Evolutionary conservation across 2,888 invertebrate species (phyloP), one percentile per base, ranked within the genome.

Genomic region (Cheilosia pagana): DNA sequence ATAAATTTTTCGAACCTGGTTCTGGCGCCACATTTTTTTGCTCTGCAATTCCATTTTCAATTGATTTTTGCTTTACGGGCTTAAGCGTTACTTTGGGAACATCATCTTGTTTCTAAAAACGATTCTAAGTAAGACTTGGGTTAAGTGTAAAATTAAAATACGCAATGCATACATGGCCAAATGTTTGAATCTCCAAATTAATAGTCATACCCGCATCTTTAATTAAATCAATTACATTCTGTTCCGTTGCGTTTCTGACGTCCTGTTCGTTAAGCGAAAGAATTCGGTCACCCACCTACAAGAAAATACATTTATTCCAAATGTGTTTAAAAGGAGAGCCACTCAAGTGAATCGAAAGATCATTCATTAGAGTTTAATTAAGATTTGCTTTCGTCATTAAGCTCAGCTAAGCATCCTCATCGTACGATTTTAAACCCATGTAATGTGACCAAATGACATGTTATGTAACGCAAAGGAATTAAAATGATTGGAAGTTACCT

Each of bases 151-250:
- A 35, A 35, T 35, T 12, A 3, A 4, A 35, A 35, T 35, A 12
- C 12, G 12, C 12, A 35, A 35, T 35, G 60, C 60, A 75, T 87
- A 88, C 90, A 88, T 90, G 89, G 53, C 88, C 90, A 70, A 94
- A 92, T 87, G 94, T 94, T 93, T 99, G 99, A 55, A 99, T 96
- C 45, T 98, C 94, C 89, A 99, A 96, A 39, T 94, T 94, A 86
- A 99, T 98, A 65, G 96, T 96, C 91, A 96, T 97, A 23, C 96
- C 95, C 19, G 99, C 96, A 68, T 96, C 96, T 90, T 97, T 95
- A 89, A 99, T 99, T 10, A 98, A 96, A 91, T 98, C 96, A 12
- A 99, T 98, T 1, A 99, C 99, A 87, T 95, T 94, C 90, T 98
- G 98, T 90, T 99, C 99, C 87, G 96, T 97, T 7, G 98, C 97